Evolutionary conservation across 1,140 invertebrate species (phyloP).

Genomic region (Luehdorfia chinensis): DNA sequence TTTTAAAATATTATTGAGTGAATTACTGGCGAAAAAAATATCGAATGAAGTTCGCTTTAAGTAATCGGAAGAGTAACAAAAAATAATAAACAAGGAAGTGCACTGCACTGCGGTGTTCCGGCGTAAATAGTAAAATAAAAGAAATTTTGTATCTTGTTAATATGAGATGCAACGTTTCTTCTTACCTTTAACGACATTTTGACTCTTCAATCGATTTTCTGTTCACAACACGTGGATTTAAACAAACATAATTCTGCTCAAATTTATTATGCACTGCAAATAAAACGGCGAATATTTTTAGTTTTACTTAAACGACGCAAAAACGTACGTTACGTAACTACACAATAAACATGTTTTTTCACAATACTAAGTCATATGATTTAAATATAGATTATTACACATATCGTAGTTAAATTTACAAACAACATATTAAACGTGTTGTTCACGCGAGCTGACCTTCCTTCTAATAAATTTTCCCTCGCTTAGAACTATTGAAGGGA

Average conservation of each 20-base stretch:
- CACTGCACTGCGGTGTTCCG: too few relatives aligned
- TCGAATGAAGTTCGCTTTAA: too few relatives aligned
- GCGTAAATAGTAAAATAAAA: too few relatives aligned
- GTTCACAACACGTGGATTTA: slow-evolving; percentile 25
- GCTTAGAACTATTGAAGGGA: slow-evolving; percentile 8
- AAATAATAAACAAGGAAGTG: too few relatives aligned
- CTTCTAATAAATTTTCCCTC: slow-evolving; percentile 32
- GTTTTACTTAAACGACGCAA: not conserved
- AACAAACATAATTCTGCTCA: slow-evolving; percentile 38
- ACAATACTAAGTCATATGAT: not conserved
- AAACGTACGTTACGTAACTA: slow-evolving; percentile 6
- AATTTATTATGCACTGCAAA: slow-evolving; percentile 32
- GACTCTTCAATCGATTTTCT: slow-evolving; percentile 30
- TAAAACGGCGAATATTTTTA: slow-evolving; percentile 16
- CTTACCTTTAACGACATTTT: slow-evolving; percentile 55
- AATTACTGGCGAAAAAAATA: too few relatives aligned
- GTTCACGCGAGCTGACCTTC: slow-evolving; percentile 5
- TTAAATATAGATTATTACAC: slow-evolving; percentile 1
- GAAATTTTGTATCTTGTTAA: too few relatives aligned
- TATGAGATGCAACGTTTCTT: too few relatives aligned
- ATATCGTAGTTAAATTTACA: slow-evolving; percentile 22
- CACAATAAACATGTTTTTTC: not conserved
- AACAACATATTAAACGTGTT: slow-evolving; percentile 18
- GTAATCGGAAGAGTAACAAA: too few relatives aligned
- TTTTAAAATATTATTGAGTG: too few relatives aligned